Conservation (phyloP, 1,140 invertebrate genomes). For the Acromyrmex charruanus region DNA sequence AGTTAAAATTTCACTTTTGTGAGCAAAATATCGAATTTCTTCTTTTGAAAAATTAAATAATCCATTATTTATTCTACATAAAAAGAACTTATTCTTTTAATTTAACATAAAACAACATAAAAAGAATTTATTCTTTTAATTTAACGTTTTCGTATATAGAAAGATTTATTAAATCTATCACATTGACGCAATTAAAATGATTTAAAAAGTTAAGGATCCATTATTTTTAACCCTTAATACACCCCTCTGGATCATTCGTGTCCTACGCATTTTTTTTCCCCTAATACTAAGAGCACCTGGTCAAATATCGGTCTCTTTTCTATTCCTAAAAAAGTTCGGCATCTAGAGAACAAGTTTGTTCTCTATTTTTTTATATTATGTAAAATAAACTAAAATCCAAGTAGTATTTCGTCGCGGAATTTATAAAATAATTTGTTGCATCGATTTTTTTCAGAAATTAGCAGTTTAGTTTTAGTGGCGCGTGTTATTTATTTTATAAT, state of each 20-base stretch:
- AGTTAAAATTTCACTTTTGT: background rate
- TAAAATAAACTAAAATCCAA: no score
- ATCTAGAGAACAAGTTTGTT: no score
- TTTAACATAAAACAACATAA: background rate
- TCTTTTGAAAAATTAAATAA: background rate
- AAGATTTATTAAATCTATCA: conserved; percentile 13
- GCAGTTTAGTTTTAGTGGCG: no score
- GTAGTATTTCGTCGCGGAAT: no score
- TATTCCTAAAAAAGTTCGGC: no score
- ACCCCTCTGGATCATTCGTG: background rate
- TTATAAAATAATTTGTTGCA: no score
- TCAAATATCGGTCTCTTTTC: no score
- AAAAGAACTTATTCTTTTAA: background rate
- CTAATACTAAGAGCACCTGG: no score
- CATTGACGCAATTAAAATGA: background rate
- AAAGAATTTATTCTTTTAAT: background rate
- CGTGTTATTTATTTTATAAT: no score
- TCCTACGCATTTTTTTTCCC: no score
- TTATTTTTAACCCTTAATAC: background rate
- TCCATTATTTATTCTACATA: background rate
- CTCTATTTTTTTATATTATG: no score
- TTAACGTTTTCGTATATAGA: background rate
- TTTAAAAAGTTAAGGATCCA: background rate
- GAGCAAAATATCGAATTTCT: background rate
- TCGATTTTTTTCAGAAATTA: no score